Conservation (phyloP, 2,113 vertebrate genomes). For the Podarcis raffonei region DNA sequence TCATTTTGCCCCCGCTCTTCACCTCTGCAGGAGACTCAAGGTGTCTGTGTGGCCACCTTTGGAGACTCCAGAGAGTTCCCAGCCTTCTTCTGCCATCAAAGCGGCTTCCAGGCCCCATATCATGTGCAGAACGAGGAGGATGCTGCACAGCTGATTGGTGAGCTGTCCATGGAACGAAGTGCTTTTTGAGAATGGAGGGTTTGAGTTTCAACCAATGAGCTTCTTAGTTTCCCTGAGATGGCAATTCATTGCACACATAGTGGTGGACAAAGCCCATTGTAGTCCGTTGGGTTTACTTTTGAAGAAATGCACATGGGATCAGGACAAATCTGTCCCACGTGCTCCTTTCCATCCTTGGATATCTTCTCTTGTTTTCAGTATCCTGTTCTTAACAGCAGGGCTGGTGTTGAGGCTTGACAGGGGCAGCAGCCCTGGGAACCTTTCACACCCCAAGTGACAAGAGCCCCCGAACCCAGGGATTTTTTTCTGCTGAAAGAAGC, state of each 20-base stretch:
- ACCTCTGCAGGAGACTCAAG: slow-evolving; percentile 85
- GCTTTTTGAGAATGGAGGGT: not conserved
- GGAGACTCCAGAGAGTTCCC: slow-evolving; percentile 85
- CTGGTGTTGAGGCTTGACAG: too few relatives aligned
- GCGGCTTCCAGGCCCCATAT: slow-evolving; percentile 83
- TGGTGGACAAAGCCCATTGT: not conserved
- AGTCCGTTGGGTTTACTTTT: not conserved
- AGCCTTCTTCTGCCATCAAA: slow-evolving; percentile 85
- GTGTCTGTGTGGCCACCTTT: slow-evolving; percentile 88
- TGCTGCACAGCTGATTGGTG: slow-evolving; percentile 88
- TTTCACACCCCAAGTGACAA: too few relatives aligned
- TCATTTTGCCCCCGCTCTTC: not conserved
- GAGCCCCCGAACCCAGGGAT: too few relatives aligned
- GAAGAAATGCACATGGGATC: too few relatives aligned
- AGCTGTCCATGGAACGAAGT: slow-evolving; percentile 31
- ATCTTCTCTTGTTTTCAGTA: too few relatives aligned
- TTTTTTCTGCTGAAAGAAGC: too few relatives aligned
- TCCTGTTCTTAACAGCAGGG: too few relatives aligned
- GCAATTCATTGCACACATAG: not conserved
- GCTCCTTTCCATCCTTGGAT: too few relatives aligned
- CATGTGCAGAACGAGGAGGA: slow-evolving; percentile 79
- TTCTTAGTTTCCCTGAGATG: not conserved
- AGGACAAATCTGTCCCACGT: too few relatives aligned
- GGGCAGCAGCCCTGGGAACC: too few relatives aligned
- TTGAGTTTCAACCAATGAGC: too few relatives aligned